Evolutionary conservation across 2,113 vertebrate genomes (phyloP).

Genomic region (Elaphurus davidianus): DNA sequence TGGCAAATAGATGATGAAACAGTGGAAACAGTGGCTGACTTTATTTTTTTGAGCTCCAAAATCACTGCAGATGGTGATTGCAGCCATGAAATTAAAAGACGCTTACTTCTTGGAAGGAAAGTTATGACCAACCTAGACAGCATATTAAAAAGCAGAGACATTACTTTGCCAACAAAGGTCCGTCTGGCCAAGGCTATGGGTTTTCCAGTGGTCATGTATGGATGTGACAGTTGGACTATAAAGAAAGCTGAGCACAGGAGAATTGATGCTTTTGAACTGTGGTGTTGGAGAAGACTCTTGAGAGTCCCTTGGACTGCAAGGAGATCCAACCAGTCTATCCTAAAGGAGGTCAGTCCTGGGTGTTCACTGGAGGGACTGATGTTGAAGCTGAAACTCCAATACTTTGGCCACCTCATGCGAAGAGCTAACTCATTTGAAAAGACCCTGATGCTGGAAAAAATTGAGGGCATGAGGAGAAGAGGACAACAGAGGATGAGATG

Average conservation of each 20-base stretch:
- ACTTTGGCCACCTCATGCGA: not conserved
- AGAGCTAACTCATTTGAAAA: not conserved
- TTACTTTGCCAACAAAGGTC: not conserved
- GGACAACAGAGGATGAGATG: not conserved
- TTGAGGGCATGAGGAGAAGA: not conserved
- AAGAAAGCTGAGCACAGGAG: fast-evolving
- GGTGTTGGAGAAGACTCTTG: not conserved
- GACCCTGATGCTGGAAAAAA: not conserved
- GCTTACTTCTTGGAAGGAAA: not conserved
- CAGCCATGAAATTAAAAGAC: not conserved
- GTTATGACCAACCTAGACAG: not conserved
- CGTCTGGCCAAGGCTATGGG: not conserved
- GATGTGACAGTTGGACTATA: not conserved
- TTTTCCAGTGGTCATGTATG: not conserved
- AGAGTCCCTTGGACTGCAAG: not conserved
- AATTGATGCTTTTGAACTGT: not conserved
- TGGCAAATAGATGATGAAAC: not conserved
- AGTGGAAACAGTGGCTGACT: not conserved
- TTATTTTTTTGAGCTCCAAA: not conserved
- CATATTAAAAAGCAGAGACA: not conserved
- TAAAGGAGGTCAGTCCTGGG: not conserved
- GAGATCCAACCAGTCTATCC: not conserved
- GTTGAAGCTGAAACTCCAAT: not conserved
- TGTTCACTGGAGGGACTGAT: not conserved
- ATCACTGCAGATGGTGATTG: not conserved